Percentiles rank a stretch among this genome's conserved stretches.
Evolutionary conservation across 2,888 invertebrate genomes (phyloP).

Genomic region (Lycophotia porphyrea): DNA sequence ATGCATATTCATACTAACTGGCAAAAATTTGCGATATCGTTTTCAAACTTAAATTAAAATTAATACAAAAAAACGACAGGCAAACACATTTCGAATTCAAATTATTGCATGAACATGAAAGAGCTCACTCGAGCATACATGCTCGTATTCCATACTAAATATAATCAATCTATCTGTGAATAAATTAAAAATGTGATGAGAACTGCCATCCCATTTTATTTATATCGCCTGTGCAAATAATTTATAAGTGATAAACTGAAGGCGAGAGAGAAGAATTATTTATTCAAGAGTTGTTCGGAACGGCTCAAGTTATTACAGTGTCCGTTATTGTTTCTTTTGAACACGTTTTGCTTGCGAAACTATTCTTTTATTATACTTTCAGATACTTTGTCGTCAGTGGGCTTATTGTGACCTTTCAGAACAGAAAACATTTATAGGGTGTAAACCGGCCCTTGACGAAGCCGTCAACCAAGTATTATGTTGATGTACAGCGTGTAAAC

Average conservation of each 20-base stretch:
- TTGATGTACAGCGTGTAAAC: too few species aligned
- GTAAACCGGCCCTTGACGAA: too few species aligned
- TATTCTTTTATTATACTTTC: background rate
- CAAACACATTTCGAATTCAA: background rate
- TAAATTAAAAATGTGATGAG: constrained; percentile 57
- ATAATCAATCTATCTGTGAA: constrained; percentile 45
- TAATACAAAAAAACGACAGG: background rate
- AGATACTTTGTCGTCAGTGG: background rate
- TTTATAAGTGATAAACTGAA: constrained; percentile 17
- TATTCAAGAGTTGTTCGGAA: background rate
- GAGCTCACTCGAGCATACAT: constrained; percentile 5
- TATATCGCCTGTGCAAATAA: constrained; percentile 13
- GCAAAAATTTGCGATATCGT: too few species aligned
- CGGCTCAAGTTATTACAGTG: background rate
- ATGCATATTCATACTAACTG: too few species aligned
- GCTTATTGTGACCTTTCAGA: background rate
- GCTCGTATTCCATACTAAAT: constrained; percentile 13
- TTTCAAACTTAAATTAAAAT: too few species aligned
- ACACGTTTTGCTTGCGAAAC: background rate
- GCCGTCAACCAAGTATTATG: too few species aligned
- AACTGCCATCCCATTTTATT: constrained; percentile 17
- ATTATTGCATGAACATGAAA: constrained; percentile 28
- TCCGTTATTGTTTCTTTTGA: background rate
- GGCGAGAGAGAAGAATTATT: constrained; percentile 4
- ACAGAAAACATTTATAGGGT: background rate